Evolutionary conservation across 2,797 vertebrate species (phyloP).

Genomic region (Gadopsis bispinosus): DNA sequence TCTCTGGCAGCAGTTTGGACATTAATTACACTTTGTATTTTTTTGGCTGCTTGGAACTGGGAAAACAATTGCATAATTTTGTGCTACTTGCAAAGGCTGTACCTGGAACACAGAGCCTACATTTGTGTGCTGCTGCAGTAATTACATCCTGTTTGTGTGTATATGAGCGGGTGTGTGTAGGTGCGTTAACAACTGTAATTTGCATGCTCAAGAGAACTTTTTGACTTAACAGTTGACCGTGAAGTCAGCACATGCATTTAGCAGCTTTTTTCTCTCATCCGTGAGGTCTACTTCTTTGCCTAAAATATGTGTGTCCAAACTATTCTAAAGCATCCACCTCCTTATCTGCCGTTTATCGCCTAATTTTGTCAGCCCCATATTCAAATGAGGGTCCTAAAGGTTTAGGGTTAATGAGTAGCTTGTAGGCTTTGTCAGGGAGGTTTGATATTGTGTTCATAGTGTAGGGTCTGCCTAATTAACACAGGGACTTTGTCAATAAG

Average conservation of each 20-base stretch:
- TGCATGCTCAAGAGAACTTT: conserved; percentile 66
- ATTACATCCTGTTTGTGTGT: conserved; percentile 66
- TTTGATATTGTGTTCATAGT: conserved; percentile 65
- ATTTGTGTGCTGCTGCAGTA: conserved; percentile 51
- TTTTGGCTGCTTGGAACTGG: conserved; percentile 39
- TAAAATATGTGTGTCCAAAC: conserved; percentile 38
- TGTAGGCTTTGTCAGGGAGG: conserved; percentile 45
- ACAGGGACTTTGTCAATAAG: conserved; percentile 69
- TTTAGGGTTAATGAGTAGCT: conserved; percentile 78
- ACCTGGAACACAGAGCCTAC: conserved; percentile 39
- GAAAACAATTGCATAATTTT: conserved; percentile 58
- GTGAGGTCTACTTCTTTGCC: conserved; percentile 16
- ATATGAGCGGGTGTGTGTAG: conserved; percentile 27
- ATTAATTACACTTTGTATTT: conserved; percentile 55
- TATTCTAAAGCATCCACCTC: conserved; percentile 33
- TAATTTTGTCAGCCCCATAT: conserved; percentile 53
- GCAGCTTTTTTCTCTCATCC: conserved; percentile 34
- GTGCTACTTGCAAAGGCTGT: conserved; percentile 35
- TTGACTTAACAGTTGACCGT: conserved; percentile 64
- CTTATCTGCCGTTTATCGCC: conserved; percentile 38
- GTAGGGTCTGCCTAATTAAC: conserved; percentile 77
- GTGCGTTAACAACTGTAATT: conserved; percentile 61
- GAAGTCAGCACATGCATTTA: conserved; percentile 45
- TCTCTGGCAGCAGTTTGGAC: conserved; percentile 50
- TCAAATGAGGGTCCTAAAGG: conserved; percentile 63